Base-by-base conservation (phyloP, 2,888 invertebrate species). In the Pachymerium ferrugineum region DNA sequence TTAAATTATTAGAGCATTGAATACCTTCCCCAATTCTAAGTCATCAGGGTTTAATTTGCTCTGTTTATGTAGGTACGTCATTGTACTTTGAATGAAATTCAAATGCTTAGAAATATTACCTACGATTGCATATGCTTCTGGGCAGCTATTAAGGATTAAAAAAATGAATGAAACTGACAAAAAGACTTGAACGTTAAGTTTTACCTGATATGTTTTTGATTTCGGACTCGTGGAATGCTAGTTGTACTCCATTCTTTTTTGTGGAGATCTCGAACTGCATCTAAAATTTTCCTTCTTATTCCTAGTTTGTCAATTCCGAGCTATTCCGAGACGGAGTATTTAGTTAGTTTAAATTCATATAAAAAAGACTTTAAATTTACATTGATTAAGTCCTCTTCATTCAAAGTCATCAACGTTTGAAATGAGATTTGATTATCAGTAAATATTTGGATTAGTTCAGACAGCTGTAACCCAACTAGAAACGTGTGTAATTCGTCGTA, bases 221-320 rank as follows among this genome's bases (percentile, higher is more conserved):
- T 70, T 16, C 70, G 31, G 16, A 70, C 10, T 16, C n/a, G n/a
- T 19, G 35, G 81, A 80, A 84, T 79, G 75, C 84, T 83, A 6
- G 80, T 78, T 8, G 79, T 79, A 75, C 83, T 79, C 84, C 84
- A 84, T 35, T 82, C 81, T 74, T 81, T 81, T 76, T 80, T 83
- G 77, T 84, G 83, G 3, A 83, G 81, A 33, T 80, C 79, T 30
- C 80, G 79, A 25, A 83, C 80, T 5, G 80, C 81, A 75, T 82
- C 81, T 28, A 83, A 77, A 16, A 84, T 79, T 77, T 82, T 82
- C 77, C 83, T 83, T 12, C 84, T 76, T 0, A 80, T 78, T 12
- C 83, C 83, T 2, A 83, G 76, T 76, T 82, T 79, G 2, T 76
- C 74, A 19, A 84, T 79, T 1, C 82, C 82, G 78, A 83, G 80